phyloP scores from a whole-genome alignment of 2,888 invertebrate species.

The Yponomeuta cagnagella region DNA sequence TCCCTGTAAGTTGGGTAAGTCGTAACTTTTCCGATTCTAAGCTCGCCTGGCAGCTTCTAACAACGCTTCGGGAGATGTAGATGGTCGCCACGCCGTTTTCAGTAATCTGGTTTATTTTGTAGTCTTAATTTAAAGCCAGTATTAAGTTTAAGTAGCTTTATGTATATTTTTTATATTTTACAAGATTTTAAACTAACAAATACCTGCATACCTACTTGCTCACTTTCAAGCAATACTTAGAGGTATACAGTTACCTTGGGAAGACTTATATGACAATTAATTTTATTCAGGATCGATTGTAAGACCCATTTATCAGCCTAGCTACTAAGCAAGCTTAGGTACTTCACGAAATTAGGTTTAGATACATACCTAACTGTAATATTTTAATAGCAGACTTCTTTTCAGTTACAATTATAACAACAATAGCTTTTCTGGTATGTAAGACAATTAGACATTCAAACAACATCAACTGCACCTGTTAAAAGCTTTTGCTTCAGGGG shows the following conservation, averaged over 20 bases:
- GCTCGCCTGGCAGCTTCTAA: constrained; percentile 6
- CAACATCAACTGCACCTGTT: background rate
- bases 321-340: background rate
- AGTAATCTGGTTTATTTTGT: background rate
- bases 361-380: background rate
- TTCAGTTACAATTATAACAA: background rate
- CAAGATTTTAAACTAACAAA: too few species aligned
- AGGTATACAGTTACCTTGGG: too few species aligned
- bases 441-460: background rate
- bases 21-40: constrained; percentile 19
- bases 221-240: too few species aligned
- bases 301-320: too few species aligned
- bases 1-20: constrained; percentile 89
- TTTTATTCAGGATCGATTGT: too few species aligned
- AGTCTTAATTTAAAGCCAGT: background rate
- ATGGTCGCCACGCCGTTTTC: background rate
- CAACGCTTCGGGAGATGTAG: constrained; percentile 3
- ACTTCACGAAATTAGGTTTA: background rate
- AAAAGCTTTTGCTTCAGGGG: background rate
- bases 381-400: background rate
- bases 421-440: background rate
- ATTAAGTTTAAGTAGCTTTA: too few species aligned
- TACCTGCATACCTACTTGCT: too few species aligned
- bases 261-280: too few species aligned
- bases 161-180: too few species aligned